Conservation (phyloP, 1,140 invertebrate species). For the Notospermus geniculatus region DNA sequence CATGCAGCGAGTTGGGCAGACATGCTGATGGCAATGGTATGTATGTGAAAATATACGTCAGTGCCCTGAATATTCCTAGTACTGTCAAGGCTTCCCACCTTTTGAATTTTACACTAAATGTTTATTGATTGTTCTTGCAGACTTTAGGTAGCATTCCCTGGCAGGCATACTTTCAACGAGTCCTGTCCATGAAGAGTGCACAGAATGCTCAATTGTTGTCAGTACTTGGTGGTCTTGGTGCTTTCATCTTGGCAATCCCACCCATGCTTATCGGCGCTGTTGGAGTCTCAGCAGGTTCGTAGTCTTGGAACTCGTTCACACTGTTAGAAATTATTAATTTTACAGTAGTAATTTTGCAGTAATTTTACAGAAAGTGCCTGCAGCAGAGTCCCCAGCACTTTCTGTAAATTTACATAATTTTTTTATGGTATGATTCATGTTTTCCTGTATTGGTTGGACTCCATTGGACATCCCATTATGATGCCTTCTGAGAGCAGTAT, state of each 20-base stretch:
- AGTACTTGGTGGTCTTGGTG: constrained; percentile 63
- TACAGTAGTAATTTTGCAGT: too few relatives aligned
- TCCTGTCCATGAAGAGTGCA: constrained; percentile 89
- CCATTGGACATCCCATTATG: too few relatives aligned
- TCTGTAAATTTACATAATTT: too few relatives aligned
- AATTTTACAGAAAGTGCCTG: too few relatives aligned
- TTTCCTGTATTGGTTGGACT: too few relatives aligned
- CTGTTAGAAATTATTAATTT: too few relatives aligned
- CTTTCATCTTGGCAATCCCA: constrained; percentile 91
- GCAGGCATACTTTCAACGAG: constrained; percentile 96
- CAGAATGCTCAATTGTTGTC: constrained; percentile 86
- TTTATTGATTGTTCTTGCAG: constrained; percentile 54
- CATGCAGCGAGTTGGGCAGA: constrained; percentile 38
- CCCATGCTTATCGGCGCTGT: constrained; percentile 93
- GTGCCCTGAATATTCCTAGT: constrained; percentile 64
- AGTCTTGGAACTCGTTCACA: too few relatives aligned
- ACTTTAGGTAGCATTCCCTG: constrained; percentile 96
- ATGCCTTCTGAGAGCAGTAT: too few relatives aligned
- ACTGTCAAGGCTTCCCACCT: background rate
- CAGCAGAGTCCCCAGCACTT: too few relatives aligned
- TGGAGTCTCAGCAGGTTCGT: constrained; percentile 81
- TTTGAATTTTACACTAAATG: background rate
- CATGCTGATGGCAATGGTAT: constrained; percentile 50
- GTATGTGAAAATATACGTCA: background rate
- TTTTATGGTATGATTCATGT: too few relatives aligned